Evolutionary conservation across 2,113 vertebrate genomes (phyloP), one percentile per base, ranked within the genome.

Genomic region (Aepyceros melampus): DNA sequence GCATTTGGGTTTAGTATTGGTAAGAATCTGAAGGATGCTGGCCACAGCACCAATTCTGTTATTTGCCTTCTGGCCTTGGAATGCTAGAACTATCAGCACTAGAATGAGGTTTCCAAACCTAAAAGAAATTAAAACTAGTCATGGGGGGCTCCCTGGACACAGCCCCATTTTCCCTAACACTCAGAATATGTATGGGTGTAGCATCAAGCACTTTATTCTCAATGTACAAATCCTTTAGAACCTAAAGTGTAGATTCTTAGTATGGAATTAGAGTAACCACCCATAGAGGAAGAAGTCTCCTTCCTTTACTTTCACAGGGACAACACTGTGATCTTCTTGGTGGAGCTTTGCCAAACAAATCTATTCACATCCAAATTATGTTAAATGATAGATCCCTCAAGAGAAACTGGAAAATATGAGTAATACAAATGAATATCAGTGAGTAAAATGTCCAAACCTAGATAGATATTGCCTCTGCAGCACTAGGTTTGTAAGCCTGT

Each of bases 301-400:
- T 93, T 87, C 64, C 56, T 81, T 33, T 87, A 74, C 47, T 71
- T 95, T 96, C 67, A 31, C n/a, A 60, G 76, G 56, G 82, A 93
- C 53, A 89, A 56, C 85, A 33, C 13, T 36, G 71, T 62, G 53
- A 95, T 96, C 14, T 45, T 97, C 95, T 93, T 96, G 79, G 88
- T 93, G 79, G 81, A 71, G 85, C 81, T 78, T 23, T 95, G 58
- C 51, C 45, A 95, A 14, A 51, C 94, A 97, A 97, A 89, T n/a
- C 31, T 84, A 36, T 40, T 7, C 1, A 96, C 83, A 89, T 81
- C 11, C 96, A 98, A 89, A 8, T 0, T 87, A 89, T 62, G 13
- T n/a, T 94, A 78, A 58, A 40, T 87, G 89, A 89, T 2, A 2
- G 36, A 74, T 21, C 64, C 21, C 49, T 96, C 91, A 76, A 91